Base-by-base conservation (phyloP, 2,888 invertebrate species). In the Scrobipalpa costella region DNA sequence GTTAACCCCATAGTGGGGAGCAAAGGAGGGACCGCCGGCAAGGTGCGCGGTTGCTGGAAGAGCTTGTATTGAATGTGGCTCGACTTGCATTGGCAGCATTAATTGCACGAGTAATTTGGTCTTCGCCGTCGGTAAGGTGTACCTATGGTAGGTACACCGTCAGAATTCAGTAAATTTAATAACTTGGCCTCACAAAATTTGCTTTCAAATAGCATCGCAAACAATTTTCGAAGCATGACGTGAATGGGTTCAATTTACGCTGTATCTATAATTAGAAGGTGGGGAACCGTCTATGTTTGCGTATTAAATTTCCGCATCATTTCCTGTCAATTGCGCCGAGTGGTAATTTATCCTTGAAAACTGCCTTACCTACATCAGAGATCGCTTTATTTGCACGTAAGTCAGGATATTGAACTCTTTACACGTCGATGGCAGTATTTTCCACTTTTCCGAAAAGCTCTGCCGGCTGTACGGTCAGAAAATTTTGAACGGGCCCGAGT, bases 381-480 rank as follows among this genome's bases (percentile, higher is more conserved):
- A 79, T 81, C 75, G 74, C 79, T 76, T 80, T 82, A 74, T 78
- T 76, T 72, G 68, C 71, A 70, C 73, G 73, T 76, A 78, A 78
- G 76, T 75, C 72, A 73, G 74, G 77, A 76, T 78, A 83, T 80
- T 78, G 76, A 75, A 78, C 73, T 77, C 71, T 74, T 75, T 76
- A 79, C 75, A 73, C 71, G 74, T 73, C 77, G 76, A 77, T 81
- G 76, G 79, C 79, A 80, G 83, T 82, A 84, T 83, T 27, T 55
- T 55, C 71, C 73, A 71, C 66, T 68, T 67, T 67, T 50, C 40
- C 13, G 17, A 52, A 21, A 6, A 38, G 38, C 36, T 55, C 34
- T 34, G 58, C 40, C 40, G 38, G 38, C 17, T 38, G n/a, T 34
- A 27, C 34, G 27, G 40, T 59, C 27, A 13, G 47, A 59, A 59